Base-by-base conservation (phyloP, 2,113 vertebrate species). In the Numida meleagris region DNA sequence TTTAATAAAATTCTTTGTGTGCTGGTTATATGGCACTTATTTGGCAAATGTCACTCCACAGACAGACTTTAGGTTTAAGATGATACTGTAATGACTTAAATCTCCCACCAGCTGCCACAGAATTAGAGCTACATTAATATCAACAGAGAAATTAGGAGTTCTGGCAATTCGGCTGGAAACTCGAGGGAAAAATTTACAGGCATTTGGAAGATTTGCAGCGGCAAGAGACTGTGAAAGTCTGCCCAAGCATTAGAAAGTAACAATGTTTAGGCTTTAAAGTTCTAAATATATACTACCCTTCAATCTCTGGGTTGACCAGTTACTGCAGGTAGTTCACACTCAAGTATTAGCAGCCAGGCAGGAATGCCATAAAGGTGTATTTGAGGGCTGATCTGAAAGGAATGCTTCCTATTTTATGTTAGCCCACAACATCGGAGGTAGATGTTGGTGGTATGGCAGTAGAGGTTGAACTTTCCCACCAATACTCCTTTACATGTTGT, bases 1-100 rank as follows among this genome's bases (percentile, higher is more conserved):
- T 91, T 95, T 91, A 95, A 89, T 89, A 94, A 94, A 94, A 90
- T 62, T 95, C 83, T 93, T 94, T 84, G 82, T 93, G 82, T 70
- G 53, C 83, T 94, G 94, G 93, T 75, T 90, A 78, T 93, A 76
- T 72, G 88, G 88, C 86, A 91, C 43, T 95, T 96, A 90, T 68
- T 94, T 97, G 94, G 93, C 88, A 95, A 95, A 90, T 82, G 45
- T 90, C 92, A 88, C 93, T 86, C 76, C 65, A 80, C 58, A 87
- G 90, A 95, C 84, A 89, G 57, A 71, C 71, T 96, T 74, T 81
- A 74, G 57, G 82, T 91, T 95, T 90, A 95, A 94, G 90, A 90
- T 75, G 66, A 78, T 90, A 57, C n/a, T 82, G 83, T 50, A 88
- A 93, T 67, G 25, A 68, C 67, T 93, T 90, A 92, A 91, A 94